phyloP scores from a whole-genome alignment of 2,113 vertebrate species.

The Barnardius zonarius region DNA sequence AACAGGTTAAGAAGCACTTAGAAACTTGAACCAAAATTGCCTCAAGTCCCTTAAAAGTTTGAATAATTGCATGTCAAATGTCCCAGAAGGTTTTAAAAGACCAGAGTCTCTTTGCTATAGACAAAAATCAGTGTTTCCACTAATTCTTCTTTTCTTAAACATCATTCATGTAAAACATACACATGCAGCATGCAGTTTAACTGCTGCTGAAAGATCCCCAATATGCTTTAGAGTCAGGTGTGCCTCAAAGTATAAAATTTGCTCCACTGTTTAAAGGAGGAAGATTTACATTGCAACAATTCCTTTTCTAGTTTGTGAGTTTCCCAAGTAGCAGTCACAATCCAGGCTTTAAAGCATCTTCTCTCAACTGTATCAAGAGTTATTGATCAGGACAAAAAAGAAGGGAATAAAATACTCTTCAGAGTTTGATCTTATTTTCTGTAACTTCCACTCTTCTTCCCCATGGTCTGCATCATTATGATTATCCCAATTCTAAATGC shows the following conservation, averaged over 20 bases:
- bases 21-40: neutral
- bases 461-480: neutral
- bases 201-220: neutral
- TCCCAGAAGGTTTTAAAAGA: constrained; percentile 18
- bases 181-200: neutral
- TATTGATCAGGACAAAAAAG: neutral
- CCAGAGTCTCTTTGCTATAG: neutral
- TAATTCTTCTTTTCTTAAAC: neutral
- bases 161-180: neutral
- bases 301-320: constrained; percentile 54
- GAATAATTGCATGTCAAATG: constrained; percentile 8
- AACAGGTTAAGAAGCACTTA: neutral
- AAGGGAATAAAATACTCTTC: neutral
- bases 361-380: constrained; percentile 40
- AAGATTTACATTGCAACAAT: constrained; percentile 39
- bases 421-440: neutral
- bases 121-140: neutral
- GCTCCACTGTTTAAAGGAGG: constrained; percentile 60
- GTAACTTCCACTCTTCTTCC: neutral
- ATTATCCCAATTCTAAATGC: neutral
- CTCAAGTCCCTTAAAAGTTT: neutral
- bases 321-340: constrained; percentile 48
- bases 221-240: constrained; percentile 47
- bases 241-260: constrained; percentile 59
- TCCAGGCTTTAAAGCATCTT: neutral